Conservation (phyloP, 2,888 invertebrate species). For the Monopis laevigella region DNA sequence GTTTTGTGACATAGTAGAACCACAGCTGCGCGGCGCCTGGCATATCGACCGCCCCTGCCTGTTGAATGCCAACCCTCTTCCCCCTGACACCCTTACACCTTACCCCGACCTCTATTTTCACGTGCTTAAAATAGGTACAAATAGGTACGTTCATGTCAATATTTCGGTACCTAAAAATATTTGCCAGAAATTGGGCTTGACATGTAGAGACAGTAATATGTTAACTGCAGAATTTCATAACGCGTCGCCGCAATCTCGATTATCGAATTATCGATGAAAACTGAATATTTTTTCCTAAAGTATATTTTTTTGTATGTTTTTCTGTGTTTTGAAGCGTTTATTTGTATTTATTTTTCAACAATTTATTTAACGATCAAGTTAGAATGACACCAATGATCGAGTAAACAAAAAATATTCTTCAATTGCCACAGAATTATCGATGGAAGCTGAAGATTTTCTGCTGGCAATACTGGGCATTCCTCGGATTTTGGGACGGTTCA, state of each 20-base stretch:
- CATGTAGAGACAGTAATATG: too few relatives aligned
- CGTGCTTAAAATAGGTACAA: slow-evolving; percentile 63
- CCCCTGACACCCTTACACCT: slow-evolving; percentile 26
- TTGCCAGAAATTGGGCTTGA: too few relatives aligned
- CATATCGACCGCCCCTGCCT: slow-evolving; percentile 59
- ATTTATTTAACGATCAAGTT: too few relatives aligned
- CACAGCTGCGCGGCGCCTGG: slow-evolving; percentile 43
- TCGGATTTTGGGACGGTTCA: slow-evolving; percentile 73
- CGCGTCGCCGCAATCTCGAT: neutral
- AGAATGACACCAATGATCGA: too few relatives aligned
- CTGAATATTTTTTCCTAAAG: too few relatives aligned
- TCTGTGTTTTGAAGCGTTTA: too few relatives aligned
- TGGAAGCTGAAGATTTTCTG: slow-evolving; percentile 60
- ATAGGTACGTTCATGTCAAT: slow-evolving; percentile 61
- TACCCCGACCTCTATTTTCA: slow-evolving; percentile 51
- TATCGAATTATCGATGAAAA: too few relatives aligned
- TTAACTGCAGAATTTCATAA: slow-evolving; percentile 12
- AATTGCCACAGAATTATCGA: slow-evolving; percentile 63
- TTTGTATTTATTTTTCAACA: too few relatives aligned
- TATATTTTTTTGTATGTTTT: too few relatives aligned
- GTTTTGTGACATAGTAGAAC: slow-evolving; percentile 19
- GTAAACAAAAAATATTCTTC: too few relatives aligned
- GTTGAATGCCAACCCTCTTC: slow-evolving; percentile 57
- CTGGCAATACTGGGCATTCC: slow-evolving; percentile 67
- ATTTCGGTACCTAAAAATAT: too few relatives aligned